Conservation (phyloP, 2,888 invertebrate genomes). For the Caenorhabditis doughertyi region DNA sequence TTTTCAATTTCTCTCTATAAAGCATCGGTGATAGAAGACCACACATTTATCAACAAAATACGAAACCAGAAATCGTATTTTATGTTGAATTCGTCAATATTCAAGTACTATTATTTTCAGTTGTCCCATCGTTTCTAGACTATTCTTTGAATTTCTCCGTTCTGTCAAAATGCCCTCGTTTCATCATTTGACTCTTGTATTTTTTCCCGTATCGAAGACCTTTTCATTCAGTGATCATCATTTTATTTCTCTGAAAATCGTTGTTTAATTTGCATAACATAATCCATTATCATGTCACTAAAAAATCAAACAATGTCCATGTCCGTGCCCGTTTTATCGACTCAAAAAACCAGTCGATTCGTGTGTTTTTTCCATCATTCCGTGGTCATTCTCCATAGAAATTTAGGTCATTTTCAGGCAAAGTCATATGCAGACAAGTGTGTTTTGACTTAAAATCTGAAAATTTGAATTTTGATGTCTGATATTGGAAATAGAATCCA, state of each 20-base stretch:
- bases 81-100: not conserved
- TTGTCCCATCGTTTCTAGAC: not conserved
- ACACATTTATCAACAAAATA: too few relatives aligned
- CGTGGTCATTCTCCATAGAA: not conserved
- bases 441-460: slow-evolving; percentile 11
- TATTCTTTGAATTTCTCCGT: not conserved
- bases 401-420: slow-evolving; percentile 1
- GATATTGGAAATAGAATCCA: slow-evolving; percentile 28
- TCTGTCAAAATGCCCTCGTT: too few relatives aligned
- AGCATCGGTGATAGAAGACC: too few relatives aligned
- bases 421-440: not conserved
- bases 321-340: not conserved
- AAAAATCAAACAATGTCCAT: slow-evolving; percentile 22
- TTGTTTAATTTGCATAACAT: slow-evolving; percentile 13
- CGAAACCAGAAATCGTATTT: too few relatives aligned
- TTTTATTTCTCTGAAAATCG: slow-evolving; percentile 13
- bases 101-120: not conserved
- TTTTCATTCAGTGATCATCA: slow-evolving; percentile 19
- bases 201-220: slow-evolving; percentile 12
- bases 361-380: slow-evolving; percentile 3
- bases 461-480: slow-evolving; percentile 29
- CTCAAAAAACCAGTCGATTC: slow-evolving; percentile 1
- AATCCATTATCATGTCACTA: slow-evolving; percentile 1
- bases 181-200: not conserved
- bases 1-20: too few relatives aligned